Evolutionary conservation across 2,113 vertebrate species (phyloP).

Genomic region (Puffinus mauretanicus): DNA sequence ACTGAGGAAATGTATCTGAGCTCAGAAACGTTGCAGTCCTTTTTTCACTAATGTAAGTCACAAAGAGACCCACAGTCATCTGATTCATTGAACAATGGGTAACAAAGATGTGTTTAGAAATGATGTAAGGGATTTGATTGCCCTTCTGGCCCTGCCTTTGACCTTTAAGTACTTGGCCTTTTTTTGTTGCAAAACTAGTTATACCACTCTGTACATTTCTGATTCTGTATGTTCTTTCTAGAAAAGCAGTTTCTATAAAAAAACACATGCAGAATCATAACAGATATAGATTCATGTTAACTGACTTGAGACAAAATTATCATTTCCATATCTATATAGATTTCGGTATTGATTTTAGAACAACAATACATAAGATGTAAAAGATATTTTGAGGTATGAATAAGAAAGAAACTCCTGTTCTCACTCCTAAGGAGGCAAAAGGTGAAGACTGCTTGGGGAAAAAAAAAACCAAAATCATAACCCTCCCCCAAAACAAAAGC

Average conservation of each 20-base stretch:
- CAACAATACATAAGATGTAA: background rate
- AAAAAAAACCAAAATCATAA: background rate
- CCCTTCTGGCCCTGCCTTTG: background rate
- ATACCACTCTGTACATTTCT: background rate
- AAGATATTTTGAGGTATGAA: background rate
- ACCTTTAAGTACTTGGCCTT: background rate
- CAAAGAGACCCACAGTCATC: background rate
- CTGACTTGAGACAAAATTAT: background rate
- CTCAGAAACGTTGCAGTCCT: background rate
- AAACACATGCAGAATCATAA: background rate
- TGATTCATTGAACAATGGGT: background rate
- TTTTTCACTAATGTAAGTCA: background rate
- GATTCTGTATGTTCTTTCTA: background rate
- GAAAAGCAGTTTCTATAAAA: background rate
- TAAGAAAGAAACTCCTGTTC: background rate
- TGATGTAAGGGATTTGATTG: background rate
- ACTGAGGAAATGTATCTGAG: background rate
- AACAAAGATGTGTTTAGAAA: background rate
- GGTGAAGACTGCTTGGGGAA: background rate
- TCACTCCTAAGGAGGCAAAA: background rate
- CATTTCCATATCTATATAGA: background rate
- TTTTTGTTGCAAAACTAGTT: background rate
- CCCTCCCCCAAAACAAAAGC: background rate
- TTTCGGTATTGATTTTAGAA: background rate
- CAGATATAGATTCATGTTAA: background rate